These are phyloP conservation scores for Formicarius rufipectus DNA, from an alignment of 2,113 vertebrate genomes.

Conservation along the genomic window DNA sequence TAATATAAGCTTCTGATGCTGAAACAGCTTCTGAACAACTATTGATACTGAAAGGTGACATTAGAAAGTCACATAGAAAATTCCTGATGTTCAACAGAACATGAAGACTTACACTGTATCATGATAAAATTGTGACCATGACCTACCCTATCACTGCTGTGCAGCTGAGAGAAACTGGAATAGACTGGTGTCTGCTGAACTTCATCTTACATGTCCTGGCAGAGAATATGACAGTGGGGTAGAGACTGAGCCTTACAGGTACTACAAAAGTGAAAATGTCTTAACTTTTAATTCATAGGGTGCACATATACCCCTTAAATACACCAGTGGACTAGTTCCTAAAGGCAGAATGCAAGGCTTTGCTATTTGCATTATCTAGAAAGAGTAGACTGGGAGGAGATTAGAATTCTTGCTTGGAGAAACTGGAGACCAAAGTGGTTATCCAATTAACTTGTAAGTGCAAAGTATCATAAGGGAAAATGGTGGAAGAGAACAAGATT, in stretches of 20 bases:
- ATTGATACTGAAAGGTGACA: neutral
- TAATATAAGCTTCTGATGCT: neutral
- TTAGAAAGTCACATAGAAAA: neutral
- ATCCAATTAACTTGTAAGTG: neutral
- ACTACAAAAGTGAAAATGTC: neutral
- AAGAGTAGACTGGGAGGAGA: neutral
- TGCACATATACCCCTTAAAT: accelerated
- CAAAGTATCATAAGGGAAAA: neutral
- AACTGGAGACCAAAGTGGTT: neutral
- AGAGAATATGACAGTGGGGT: neutral
- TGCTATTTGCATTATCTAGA: neutral
- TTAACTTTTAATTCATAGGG: neutral
- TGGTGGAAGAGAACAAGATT: neutral
- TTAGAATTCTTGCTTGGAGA: neutral
- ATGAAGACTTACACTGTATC: neutral
- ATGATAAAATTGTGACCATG: neutral
- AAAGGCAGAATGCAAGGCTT: neutral
- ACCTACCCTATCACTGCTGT: accelerated
- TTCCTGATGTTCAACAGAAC: neutral
- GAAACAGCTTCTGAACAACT: neutral
- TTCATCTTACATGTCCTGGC: accelerated
- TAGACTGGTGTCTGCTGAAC: neutral
- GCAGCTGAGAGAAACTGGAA: neutral
- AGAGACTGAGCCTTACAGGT: neutral
- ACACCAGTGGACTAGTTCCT: neutral